phyloP scores from a whole-genome alignment of 2,888 invertebrate genomes.

The Microdon myrmicae region DNA sequence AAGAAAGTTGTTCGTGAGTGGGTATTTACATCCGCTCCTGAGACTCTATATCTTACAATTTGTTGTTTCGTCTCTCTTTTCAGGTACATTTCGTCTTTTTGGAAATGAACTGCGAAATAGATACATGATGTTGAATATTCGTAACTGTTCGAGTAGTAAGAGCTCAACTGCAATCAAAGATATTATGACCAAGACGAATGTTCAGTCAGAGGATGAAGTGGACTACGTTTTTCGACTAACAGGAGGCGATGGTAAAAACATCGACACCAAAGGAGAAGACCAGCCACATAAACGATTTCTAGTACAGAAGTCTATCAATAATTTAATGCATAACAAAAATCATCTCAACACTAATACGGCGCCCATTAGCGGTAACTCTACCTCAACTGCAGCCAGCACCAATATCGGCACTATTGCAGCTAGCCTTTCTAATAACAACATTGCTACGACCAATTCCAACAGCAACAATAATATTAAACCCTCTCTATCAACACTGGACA shows the following conservation, averaged over 20 bases:
- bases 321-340: too few relatives aligned
- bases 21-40: too few relatives aligned
- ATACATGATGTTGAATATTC: slow-evolving; percentile 41
- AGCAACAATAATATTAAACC: slow-evolving; percentile 24
- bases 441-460: slow-evolving; percentile 12
- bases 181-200: slow-evolving; percentile 39
- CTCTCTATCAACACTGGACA: slow-evolving; percentile 52
- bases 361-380: too few relatives aligned
- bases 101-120: slow-evolving; percentile 36
- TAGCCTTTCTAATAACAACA: not conserved
- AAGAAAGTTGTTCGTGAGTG: too few relatives aligned
- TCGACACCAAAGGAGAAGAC: slow-evolving; percentile 12
- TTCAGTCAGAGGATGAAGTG: slow-evolving; percentile 62
- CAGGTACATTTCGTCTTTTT: slow-evolving; percentile 18
- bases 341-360: too few relatives aligned
- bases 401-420: not conserved
- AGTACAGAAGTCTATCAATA: slow-evolving; percentile 3
- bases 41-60: slow-evolving; percentile 6
- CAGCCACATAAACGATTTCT: slow-evolving; percentile 14
- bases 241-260: slow-evolving; percentile 1
- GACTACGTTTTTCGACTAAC: slow-evolving; percentile 58
- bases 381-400: too few relatives aligned
- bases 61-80: slow-evolving; percentile 16
- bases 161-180: slow-evolving; percentile 37
- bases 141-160: slow-evolving; percentile 32